Evolutionary conservation across 2,888 invertebrate species (phyloP), one percentile per base, ranked within the genome.

Genomic region (Tetranychus truncatus): DNA sequence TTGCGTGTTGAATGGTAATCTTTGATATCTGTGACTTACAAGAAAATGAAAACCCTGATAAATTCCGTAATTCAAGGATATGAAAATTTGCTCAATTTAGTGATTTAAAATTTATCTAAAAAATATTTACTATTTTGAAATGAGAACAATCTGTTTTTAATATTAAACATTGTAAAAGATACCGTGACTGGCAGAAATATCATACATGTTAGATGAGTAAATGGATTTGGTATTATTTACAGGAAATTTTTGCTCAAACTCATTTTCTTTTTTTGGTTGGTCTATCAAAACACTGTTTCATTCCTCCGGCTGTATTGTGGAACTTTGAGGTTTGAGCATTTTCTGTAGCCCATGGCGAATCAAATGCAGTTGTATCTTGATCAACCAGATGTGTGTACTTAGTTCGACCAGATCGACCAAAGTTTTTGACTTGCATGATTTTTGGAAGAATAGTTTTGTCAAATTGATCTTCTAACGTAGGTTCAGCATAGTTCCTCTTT

Each of bases 381-480:
- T 96, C 97, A 0, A 99, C 96, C 81, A 99, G 85, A 84, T 99
- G 99, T 0, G 99, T 99, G 84, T 99, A 99, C 82, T 99, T 99
- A 0, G 99, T 97, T 74, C 99, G 88, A 6, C 97, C 97, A 74
- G 97, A 96, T 2, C 97, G 89, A 15, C 99, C 99, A 84, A 99
- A 99, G 85, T 99, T 97, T 85, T 99, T 99, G 71, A 99, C 99
- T 88, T 97, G 97, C 97, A 99, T 99, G 80, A 99, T 97, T 86
- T 97, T 96, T 1, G 99, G 99, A 77, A 99, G 83, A 79, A 97
- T 91, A 45, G 96, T 95, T 84, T 99, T 99, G 82, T 99, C 95
- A 83, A 99, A 99, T 83, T 96, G 95, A 87, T 99, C 99, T 81
- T 99, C 99, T 80, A 99, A 84, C 0, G 99, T 99, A 0, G 96